Evolutionary conservation across 1,140 invertebrate species (phyloP).

Genomic region (Zaprionus ornatus): DNA sequence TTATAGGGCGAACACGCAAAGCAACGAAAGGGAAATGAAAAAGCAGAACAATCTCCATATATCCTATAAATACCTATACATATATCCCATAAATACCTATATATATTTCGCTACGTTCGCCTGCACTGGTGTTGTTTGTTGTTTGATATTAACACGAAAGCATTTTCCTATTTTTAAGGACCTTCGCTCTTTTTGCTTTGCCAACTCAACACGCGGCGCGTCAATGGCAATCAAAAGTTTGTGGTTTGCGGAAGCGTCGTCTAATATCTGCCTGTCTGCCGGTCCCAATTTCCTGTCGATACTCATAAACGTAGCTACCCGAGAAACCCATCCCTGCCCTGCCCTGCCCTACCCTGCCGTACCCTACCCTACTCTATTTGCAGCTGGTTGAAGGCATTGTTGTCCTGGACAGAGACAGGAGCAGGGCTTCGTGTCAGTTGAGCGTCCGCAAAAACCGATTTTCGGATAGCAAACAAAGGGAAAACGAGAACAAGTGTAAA

Average conservation of each 20-base stretch:
- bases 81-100: no score
- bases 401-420: slow-evolving; percentile 27
- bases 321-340: neutral
- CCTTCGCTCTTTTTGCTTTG: neutral
- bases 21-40: slow-evolving; percentile 25
- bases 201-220: slow-evolving; percentile 44
- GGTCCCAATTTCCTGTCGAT: slow-evolving; percentile 78
- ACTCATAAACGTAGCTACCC: slow-evolving; percentile 51
- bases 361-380: neutral
- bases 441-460: slow-evolving; percentile 70
- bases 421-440: slow-evolving; percentile 63
- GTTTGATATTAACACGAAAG: slow-evolving; percentile 69
- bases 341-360: neutral
- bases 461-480: slow-evolving; percentile 68
- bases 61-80: neutral
- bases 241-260: slow-evolving; percentile 42
- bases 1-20: slow-evolving; percentile 49
- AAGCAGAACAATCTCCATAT: neutral
- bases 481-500: slow-evolving; percentile 34
- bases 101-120: neutral
- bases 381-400: slow-evolving; percentile 1
- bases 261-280: slow-evolving; percentile 54
- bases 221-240: slow-evolving; percentile 61
- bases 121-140: slow-evolving; percentile 33
- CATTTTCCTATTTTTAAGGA: slow-evolving; percentile 43